Percentiles rank a stretch among this genome's conserved stretches.
Evolutionary conservation across 2,113 vertebrate genomes (phyloP).

Genomic region (Calyptommatus sinebrachiatus): DNA sequence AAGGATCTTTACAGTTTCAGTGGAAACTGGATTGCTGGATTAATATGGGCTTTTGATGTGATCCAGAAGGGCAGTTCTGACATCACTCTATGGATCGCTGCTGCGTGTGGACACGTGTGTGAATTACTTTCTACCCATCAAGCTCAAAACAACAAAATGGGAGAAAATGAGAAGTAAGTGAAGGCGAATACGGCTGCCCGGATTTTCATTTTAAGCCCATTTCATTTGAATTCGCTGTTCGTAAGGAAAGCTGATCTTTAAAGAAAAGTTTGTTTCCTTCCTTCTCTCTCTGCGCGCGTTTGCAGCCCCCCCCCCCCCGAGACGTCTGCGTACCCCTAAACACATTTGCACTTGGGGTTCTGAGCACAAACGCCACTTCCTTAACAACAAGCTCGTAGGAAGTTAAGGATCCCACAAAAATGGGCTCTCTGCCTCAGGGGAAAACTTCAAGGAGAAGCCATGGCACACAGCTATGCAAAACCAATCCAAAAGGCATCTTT

Average conservation of each 20-base stretch:
- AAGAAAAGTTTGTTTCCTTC: background rate
- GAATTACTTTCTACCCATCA: background rate
- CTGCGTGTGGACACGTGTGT: background rate
- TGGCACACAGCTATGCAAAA: constrained; percentile 60
- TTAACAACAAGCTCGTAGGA: constrained; percentile 57
- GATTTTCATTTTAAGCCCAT: background rate
- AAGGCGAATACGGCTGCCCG: background rate
- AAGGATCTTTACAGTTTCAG: background rate
- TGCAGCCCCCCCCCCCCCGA: background rate
- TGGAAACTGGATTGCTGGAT: background rate
- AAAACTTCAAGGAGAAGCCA: constrained; percentile 52
- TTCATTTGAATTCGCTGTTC: background rate
- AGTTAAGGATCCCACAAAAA: constrained; percentile 48
- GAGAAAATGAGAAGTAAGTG: background rate
- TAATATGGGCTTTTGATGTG: background rate
- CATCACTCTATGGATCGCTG: background rate
- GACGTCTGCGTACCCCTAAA: constrained; percentile 18
- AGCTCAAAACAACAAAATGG: background rate
- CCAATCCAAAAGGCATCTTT: background rate
- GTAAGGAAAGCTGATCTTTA: background rate
- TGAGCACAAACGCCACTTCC: constrained; percentile 9
- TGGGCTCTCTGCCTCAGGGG: constrained; percentile 58
- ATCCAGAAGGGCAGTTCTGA: background rate
- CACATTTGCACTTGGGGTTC: constrained; percentile 5
- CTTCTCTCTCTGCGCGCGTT: background rate